Base-by-base conservation (phyloP, 2,113 vertebrate genomes). In the Aegithalos caudatus region DNA sequence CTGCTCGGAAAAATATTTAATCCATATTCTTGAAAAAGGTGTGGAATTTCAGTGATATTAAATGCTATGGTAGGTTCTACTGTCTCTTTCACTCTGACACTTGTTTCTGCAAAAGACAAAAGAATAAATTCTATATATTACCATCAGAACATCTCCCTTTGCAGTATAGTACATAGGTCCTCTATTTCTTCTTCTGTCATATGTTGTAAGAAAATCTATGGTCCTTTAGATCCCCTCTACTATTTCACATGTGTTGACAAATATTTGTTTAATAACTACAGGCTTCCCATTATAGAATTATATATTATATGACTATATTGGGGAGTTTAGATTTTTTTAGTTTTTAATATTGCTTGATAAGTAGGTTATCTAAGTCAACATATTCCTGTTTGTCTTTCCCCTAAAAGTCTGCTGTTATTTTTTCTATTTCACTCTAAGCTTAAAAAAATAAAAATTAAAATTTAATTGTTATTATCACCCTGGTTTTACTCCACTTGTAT, bases 311-410 rank as follows among this genome's bases (percentile, higher is more conserved):
- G 6, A 50, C 8, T 28, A 1, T 42, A 29, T 50, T 60, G 20
- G 6, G 10, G 3, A 5, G 3, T 3, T 56, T 44, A 15, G 3
- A 2, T 72, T n/a, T 20, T 35, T 27, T 11, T 7, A 18, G 14
- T 18, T 62, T 71, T 24, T 10, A 51, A 11, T 77, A 64, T 45
- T 81, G 17, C 16, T 79, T 86, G 10, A 50, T 65, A 66, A 73
- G 9, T 56, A 54, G 14, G 4, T 44, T 54, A 45, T 7, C 6
- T 12, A 56, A 37, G 57, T 23, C 66, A 38, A 50, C 37, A 18
- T n/a, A 54, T 40, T 62, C 2, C 5, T 62, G 16, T 47, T 44
- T 12, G 16, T 66, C 28, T n/a, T 28, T 24, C 3, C 14, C 16
- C 28, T 40, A 35, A 64, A 82, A 40, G 7, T 64, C 28, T 45